A percentile compares a stretch with the other conserved stretches of the same genome.
phyloP scores from a whole-genome alignment of 2,797 vertebrate genomes.

The Enteromius trimaculatus region DNA sequence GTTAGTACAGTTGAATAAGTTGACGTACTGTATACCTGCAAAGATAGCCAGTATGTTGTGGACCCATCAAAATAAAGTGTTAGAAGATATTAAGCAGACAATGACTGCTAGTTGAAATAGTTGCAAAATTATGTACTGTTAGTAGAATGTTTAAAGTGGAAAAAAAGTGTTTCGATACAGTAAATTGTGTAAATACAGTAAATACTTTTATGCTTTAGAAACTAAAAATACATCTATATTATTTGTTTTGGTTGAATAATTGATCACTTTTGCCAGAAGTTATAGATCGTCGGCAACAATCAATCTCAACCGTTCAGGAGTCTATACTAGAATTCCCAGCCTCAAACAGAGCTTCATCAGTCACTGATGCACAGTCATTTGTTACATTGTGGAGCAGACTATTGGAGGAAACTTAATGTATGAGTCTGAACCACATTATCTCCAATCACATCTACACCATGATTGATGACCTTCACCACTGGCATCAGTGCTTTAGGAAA shows the following conservation, averaged over 20 bases:
- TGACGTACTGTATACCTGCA: no score
- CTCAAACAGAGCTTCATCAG: constrained; percentile 2
- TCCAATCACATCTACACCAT: neutral
- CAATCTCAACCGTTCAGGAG: neutral
- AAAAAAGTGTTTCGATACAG: no score
- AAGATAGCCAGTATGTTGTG: no score
- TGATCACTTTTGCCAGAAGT: neutral
- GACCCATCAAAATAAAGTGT: no score
- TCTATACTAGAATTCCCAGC: neutral
- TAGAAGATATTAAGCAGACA: no score
- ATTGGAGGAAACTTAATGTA: neutral
- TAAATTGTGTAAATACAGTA: neutral
- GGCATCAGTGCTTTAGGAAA: constrained; percentile 30
- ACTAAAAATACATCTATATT: neutral
- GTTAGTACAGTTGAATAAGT: no score
- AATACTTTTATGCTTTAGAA: neutral
- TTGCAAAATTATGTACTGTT: no score
- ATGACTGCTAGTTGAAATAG: no score
- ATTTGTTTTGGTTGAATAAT: constrained; percentile 10
- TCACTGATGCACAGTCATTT: constrained; percentile 4
- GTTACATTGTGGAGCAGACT: neutral
- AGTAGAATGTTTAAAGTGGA: no score
- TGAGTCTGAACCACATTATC: constrained; percentile 4
- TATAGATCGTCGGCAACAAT: constrained; percentile 1
- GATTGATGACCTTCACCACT: constrained; percentile 24